A percentile compares a stretch with the other conserved stretches of the same genome.
These are phyloP conservation scores for Charina bottae DNA, from an alignment of 2,113 vertebrate species.

Conservation along the genomic window DNA sequence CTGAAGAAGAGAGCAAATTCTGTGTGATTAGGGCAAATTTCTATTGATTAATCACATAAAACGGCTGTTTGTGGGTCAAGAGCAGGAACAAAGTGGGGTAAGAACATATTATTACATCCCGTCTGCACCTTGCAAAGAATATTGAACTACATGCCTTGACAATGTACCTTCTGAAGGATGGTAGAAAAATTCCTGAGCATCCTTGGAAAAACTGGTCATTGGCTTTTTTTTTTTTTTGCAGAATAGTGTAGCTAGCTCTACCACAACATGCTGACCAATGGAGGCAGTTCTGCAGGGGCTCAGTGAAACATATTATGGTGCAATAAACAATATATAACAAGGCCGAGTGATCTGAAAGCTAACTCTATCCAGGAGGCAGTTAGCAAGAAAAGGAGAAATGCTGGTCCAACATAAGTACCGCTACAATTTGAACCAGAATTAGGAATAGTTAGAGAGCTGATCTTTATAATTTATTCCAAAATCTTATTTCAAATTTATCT, in stretches of 20 bases:
- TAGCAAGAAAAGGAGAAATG: not conserved
- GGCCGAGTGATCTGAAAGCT: not conserved
- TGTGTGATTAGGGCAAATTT: too few relatives aligned
- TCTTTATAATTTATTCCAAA: too few relatives aligned
- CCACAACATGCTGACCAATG: not conserved
- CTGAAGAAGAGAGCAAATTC: too few relatives aligned
- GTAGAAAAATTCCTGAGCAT: not conserved
- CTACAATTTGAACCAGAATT: not conserved
- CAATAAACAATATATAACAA: not conserved
- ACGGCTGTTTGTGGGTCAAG: not conserved
- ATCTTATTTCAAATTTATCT: too few relatives aligned
- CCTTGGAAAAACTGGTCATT: not conserved
- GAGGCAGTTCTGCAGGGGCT: not conserved
- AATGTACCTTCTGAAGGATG: not conserved
- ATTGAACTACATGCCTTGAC: not conserved
- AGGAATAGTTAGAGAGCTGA: not conserved
- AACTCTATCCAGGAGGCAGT: not conserved
- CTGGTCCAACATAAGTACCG: not conserved
- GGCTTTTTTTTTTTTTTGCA: not conserved
- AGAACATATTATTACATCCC: not conserved
- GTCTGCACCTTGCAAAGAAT: not conserved
- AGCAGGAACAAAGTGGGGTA: not conserved
- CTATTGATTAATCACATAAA: too few relatives aligned
- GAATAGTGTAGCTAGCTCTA: too few relatives aligned
- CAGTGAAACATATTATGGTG: not conserved